Percentiles rank a stretch among this genome's conserved stretches.
Evolutionary conservation across 2,113 vertebrate species (phyloP).

Genomic region (Theristicus caerulescens): DNA sequence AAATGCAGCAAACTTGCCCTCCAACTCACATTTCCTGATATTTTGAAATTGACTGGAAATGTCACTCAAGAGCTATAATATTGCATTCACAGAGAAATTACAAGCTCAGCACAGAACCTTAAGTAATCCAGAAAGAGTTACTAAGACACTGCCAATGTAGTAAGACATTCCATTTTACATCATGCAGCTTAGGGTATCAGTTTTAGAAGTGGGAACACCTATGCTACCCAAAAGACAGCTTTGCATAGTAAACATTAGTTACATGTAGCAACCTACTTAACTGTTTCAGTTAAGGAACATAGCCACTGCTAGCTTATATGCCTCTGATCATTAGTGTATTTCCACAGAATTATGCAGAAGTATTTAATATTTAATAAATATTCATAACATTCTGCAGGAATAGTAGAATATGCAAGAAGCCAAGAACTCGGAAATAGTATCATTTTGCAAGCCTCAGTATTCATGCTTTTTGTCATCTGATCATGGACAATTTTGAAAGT

Average conservation of each 20-base stretch:
- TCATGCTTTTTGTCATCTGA: background rate
- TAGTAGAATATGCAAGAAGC: background rate
- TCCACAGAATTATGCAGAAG: background rate
- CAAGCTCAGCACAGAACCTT: background rate
- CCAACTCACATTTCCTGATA: background rate
- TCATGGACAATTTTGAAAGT: background rate
- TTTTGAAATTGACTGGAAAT: background rate
- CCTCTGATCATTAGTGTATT: background rate
- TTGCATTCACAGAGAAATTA: background rate
- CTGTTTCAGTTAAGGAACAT: background rate
- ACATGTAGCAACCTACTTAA: background rate
- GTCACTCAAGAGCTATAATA: background rate
- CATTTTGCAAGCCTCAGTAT: background rate
- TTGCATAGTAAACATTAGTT: background rate
- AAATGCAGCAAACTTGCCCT: background rate
- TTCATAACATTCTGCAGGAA: background rate
- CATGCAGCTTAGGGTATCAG: background rate
- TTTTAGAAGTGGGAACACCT: background rate
- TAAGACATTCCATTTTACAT: background rate
- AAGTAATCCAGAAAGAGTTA: background rate
- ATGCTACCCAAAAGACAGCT: background rate
- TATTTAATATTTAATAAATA: background rate
- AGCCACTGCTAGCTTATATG: background rate
- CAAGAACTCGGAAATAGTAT: background rate
- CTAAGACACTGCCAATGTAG: background rate